phyloP scores from a whole-genome alignment of 2,113 vertebrate species.

The Cololabis saira region DNA sequence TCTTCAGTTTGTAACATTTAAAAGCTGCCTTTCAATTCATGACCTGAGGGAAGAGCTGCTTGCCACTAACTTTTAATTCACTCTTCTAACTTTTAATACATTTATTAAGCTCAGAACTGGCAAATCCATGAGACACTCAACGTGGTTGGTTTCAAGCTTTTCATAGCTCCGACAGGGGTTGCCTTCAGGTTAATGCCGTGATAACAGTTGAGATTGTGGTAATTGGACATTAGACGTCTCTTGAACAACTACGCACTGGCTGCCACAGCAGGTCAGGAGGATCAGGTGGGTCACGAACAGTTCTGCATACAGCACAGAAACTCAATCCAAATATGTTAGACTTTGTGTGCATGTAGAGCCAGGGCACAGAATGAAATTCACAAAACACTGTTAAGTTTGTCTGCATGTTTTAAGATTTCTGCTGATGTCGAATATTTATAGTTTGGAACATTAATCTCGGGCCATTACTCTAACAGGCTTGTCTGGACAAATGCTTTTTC shows the following conservation, averaged over 20 bases:
- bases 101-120: constrained; percentile 13
- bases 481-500: too few relatives aligned
- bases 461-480: too few relatives aligned
- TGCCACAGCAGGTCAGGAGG: not conserved
- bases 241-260: not conserved
- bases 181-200: too few relatives aligned
- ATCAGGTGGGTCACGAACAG: not conserved
- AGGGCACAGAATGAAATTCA: too few relatives aligned
- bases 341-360: too few relatives aligned
- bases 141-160: constrained; percentile 28
- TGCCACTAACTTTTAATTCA: constrained; percentile 1
- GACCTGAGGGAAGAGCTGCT: constrained; percentile 21
- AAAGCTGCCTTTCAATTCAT: constrained; percentile 24
- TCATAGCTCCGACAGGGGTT: constrained; percentile 7
- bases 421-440: not conserved
- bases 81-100: not conserved
- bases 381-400: too few relatives aligned
- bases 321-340: too few relatives aligned
- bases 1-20: not conserved
- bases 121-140: constrained; percentile 29
- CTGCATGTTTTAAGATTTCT: too few relatives aligned
- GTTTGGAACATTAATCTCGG: too few relatives aligned
- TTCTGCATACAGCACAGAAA: not conserved
- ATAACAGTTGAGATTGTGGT: not conserved
- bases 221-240: too few relatives aligned